Conservation (phyloP, 2,113 vertebrate species). For the Catagonus wagneri region DNA sequence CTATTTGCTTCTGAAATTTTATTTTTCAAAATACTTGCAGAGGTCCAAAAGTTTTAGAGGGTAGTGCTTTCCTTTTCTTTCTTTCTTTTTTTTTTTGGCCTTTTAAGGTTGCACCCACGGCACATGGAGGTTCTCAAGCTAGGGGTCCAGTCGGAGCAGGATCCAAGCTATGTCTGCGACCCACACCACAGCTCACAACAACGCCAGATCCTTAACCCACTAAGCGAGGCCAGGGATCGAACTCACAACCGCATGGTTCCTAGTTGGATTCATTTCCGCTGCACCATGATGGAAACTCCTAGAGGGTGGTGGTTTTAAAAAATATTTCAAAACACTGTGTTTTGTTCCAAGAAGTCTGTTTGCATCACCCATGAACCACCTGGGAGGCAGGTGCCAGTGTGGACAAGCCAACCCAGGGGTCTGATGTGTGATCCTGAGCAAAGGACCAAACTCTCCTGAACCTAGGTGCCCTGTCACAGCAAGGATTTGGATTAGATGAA, state of each 20-base stretch:
- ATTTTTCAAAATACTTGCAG: not conserved
- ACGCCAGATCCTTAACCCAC: too few relatives aligned
- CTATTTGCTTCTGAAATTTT: conserved; percentile 43
- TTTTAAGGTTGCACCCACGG: too few relatives aligned
- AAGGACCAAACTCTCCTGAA: not conserved
- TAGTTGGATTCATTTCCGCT: too few relatives aligned
- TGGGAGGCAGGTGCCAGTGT: rapidly evolving
- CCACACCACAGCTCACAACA: too few relatives aligned
- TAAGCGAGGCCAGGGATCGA: too few relatives aligned
- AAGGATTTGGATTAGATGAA: not conserved
- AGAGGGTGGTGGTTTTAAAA: not conserved
- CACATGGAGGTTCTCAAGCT: too few relatives aligned
- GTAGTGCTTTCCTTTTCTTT: not conserved
- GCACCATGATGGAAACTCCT: too few relatives aligned
- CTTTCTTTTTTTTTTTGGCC: too few relatives aligned
- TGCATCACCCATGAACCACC: not conserved
- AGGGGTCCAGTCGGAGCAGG: too few relatives aligned
- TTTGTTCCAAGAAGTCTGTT: not conserved
- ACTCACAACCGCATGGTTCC: too few relatives aligned
- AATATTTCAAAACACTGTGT: not conserved
- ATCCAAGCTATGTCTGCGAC: too few relatives aligned
- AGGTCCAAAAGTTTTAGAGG: not conserved
- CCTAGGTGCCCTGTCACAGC: not conserved
- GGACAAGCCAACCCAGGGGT: too few relatives aligned
- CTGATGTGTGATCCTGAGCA: not conserved